Evolutionary conservation across 2,113 vertebrate genomes (phyloP), one percentile per base, ranked within the genome.

Genomic region (Ceyx margarethae): DNA sequence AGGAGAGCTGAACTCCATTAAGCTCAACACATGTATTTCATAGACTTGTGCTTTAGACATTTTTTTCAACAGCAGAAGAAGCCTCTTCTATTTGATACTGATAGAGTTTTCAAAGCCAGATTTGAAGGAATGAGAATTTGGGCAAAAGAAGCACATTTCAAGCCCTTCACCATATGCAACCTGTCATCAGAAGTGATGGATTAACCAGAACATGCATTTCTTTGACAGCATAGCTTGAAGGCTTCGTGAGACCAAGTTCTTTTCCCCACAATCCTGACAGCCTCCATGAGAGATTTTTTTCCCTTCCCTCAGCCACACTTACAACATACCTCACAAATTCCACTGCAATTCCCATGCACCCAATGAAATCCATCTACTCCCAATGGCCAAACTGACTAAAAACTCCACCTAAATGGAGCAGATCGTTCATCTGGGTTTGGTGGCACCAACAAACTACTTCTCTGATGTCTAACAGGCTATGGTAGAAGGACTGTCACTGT

Each of bases 191-290:
- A 58, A 66, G 29, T 37, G 40, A 81, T 83, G 15, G 28, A 93
- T 96, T 94, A 95, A 69, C 50, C 50, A 78, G 46, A 93, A 94
- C 67, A 79, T 71, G 25, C 51, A 81, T 88, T 92, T 94, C n/a
- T 85, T 87, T 93, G 83, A 96, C 84, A 95, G 51, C 76, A 86
- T 43, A 85, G 43, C 85, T 96, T 81, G 43, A 91, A 96, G 72
- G 33, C 46, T 92, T 60, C 42, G 50, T 72, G 51, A 95, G 25
- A 6, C 79, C 92, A 90, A 74, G 68, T 89, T 92, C 83, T 94
- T 83, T 85, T 86, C 50, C 37, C 19, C 22, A 87, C 76, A 40
- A 14, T 85, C 89, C 76, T 68, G 37, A 82, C 4, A n/a, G 31
- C 61, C 31, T 94, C 60, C 65, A 20, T 40, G 43, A 90, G 73